Evolutionary conservation across 2,113 vertebrate species (phyloP).

Genomic region (Myrmophylax atrothorax): DNA sequence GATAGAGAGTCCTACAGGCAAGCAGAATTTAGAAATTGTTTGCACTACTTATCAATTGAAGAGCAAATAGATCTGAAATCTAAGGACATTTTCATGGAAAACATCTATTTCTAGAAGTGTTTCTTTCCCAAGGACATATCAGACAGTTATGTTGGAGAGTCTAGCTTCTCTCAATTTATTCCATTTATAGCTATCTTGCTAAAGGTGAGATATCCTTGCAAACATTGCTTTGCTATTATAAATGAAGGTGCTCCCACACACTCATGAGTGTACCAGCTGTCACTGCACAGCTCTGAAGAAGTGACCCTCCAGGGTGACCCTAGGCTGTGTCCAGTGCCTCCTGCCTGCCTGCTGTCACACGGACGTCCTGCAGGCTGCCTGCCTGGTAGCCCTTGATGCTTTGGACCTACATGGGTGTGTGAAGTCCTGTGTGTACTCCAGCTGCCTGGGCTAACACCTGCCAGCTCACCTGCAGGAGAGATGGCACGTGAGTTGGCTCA

Average conservation of each 20-base stretch:
- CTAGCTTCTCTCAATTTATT: constrained; percentile 10
- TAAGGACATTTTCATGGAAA: constrained; percentile 27
- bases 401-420: not conserved
- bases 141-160: not conserved
- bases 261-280: not conserved
- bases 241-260: not conserved
- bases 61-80: constrained; percentile 33
- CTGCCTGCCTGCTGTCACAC: accelerated
- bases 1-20: not conserved
- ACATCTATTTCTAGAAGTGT: constrained; percentile 28
- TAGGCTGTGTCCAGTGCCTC: not conserved
- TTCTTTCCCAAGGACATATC: constrained; percentile 22
- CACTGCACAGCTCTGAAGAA: not conserved
- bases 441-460: not conserved
- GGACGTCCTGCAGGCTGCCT: not conserved
- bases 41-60: not conserved
- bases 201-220: constrained; percentile 32
- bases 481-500: not conserved
- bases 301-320: not conserved
- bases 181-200: constrained; percentile 13
- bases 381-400: not conserved
- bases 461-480: not conserved
- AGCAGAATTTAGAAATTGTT: constrained; percentile 42
- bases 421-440: not conserved
- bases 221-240: not conserved